Base-by-base conservation (phyloP, 2,888 invertebrate genomes). In the Mechanitis messenoides region DNA sequence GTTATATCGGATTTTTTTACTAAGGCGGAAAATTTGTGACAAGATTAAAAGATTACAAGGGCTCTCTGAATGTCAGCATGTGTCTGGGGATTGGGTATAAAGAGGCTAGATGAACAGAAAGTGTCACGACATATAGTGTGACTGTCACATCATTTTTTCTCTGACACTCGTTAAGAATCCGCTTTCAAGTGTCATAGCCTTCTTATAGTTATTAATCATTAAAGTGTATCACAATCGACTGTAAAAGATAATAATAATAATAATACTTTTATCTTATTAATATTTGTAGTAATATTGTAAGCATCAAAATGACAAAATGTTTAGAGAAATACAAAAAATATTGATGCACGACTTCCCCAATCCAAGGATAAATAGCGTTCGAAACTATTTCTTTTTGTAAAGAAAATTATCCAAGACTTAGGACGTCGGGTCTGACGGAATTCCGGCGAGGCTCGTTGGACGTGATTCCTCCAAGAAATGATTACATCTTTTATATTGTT, bases 401-500 rank as follows among this genome's bases (percentile, higher is more conserved):
- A 62, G 68, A 62, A 68, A 66, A 70, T 71, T 68, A 70, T 68
- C 67, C 65, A 62, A 62, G 61, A 63, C 67, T 63, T 62, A 59
- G 35, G 62, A 57, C 59, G 80, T 70, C 74, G 79, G 76, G 76
- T 72, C 71, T 76, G 76, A 76, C 87, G 87, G 87, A 87, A 85
- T 85, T 88, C 87, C 87, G 87, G 85, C 78, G 81, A 80, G 79
- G 81, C 76, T 79, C 79, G 81, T 80, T 80, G 81, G 75, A 87
- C 87, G 87, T 86, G 87, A 85, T 85, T 87, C 80, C 77, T 81
- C 79, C 77, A 72, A 79, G 85, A 78, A 83, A 84, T 70, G 70
- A 69, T 88, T 87, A 84, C 85, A 79, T 77, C 84, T 85, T 85
- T 85, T 85, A 85, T 80, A 85, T 83, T 85, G 85, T 85, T 75